Conservation (phyloP, 2,113 vertebrate species). For the Heptranchias perlo region DNA sequence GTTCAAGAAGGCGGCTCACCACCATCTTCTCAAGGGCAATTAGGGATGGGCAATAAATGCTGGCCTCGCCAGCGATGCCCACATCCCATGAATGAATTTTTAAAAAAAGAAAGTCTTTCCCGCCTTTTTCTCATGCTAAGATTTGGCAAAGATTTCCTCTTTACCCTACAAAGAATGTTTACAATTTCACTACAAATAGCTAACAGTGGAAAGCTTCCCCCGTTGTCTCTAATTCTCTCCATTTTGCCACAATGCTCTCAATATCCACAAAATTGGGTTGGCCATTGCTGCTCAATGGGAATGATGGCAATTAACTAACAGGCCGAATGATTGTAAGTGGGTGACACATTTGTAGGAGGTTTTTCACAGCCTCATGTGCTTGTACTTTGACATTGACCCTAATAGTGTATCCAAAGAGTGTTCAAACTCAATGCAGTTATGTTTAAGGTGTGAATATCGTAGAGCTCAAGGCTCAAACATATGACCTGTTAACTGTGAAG, state of each 20-base stretch:
- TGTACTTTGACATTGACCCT: no score
- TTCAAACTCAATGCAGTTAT: background rate
- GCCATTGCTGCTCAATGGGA: background rate
- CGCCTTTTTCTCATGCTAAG: background rate
- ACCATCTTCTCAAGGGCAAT: no score
- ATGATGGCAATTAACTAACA: background rate
- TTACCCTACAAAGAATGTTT: background rate
- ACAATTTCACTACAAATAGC: background rate
- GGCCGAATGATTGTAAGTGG: background rate
- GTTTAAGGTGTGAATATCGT: background rate
- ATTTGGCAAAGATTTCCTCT: background rate
- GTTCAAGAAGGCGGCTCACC: no score
- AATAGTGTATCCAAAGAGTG: background rate
- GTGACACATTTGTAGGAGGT: background rate
- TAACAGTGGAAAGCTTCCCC: background rate
- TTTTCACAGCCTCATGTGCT: background rate
- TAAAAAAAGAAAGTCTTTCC: background rate
- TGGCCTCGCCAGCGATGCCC: no score
- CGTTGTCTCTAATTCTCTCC: background rate
- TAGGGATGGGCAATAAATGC: no score
- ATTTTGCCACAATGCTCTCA: background rate
- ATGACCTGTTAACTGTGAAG: background rate
- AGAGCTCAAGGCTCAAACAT: background rate
- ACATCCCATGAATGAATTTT: no score
- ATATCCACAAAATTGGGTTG: background rate